phyloP scores from a whole-genome alignment of 2,113 vertebrate species.

The Panthera tigris region DNA sequence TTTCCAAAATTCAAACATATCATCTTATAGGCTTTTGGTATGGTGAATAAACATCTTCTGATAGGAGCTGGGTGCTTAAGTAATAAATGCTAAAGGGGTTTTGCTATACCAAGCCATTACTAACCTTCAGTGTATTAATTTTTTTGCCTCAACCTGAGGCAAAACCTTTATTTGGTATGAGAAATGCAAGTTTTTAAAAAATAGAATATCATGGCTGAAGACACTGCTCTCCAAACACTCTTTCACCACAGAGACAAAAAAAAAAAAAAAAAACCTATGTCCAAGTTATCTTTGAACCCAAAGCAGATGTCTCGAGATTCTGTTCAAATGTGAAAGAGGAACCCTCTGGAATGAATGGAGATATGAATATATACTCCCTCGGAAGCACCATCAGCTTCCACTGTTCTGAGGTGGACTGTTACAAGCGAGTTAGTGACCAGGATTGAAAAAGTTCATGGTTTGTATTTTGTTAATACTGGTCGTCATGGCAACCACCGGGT shows the following conservation, averaged over 20 bases:
- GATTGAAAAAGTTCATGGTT: conserved; percentile 79
- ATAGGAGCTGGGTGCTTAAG: conserved; percentile 13
- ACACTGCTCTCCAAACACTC: not conserved
- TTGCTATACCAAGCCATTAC: not conserved
- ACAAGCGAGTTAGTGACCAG: conserved; percentile 64
- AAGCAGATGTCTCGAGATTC: conserved; percentile 38
- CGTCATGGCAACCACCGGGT: conserved; percentile 82
- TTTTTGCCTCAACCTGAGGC: not conserved
- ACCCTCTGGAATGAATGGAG: not conserved
- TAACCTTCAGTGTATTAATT: not conserved
- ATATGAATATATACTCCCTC: not conserved
- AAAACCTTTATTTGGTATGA: not conserved
- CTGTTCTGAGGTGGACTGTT: conserved; percentile 29
- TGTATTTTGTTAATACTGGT: conserved; percentile 83
- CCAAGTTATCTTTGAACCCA: conserved; percentile 39
- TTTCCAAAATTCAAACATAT: conserved; percentile 25
- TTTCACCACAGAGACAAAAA: conserved; percentile 41
- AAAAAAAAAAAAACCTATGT: not conserved
- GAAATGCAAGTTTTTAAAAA: conserved; percentile 35
- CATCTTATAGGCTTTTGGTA: not conserved
- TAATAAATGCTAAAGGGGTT: not conserved
- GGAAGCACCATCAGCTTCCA: conserved; percentile 31
- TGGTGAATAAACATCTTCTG: conserved; percentile 16
- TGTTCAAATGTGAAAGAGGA: conserved; percentile 6
- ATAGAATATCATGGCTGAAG: not conserved